A percentile compares a stretch with the other conserved stretches of the same genome.
These are phyloP conservation scores for Anolis sagrei DNA, from an alignment of 2,113 vertebrate species.

Conservation along the genomic window DNA sequence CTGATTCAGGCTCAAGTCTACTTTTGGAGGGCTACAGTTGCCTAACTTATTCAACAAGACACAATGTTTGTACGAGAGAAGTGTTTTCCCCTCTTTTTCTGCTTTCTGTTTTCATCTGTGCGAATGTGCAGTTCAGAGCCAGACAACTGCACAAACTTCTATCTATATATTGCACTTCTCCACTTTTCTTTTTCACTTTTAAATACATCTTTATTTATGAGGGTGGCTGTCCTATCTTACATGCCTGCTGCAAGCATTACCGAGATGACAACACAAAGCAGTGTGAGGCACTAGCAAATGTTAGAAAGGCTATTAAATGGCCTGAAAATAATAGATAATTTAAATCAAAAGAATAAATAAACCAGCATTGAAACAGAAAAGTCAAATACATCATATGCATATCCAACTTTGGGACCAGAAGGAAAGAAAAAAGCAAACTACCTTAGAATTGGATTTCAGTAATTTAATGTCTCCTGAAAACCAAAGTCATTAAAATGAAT, in stretches of 20 bases:
- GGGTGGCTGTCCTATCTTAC: not conserved
- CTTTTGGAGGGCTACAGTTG: too few species aligned
- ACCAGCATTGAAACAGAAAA: constrained; percentile 8
- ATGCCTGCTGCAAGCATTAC: not conserved
- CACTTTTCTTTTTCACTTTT: not conserved
- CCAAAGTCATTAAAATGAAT: not conserved
- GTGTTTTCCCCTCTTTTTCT: not conserved
- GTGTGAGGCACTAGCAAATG: not conserved
- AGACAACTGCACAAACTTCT: not conserved
- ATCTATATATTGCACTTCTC: not conserved
- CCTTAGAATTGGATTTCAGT: constrained; percentile 23
- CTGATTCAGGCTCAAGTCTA: too few species aligned
- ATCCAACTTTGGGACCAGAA: not conserved
- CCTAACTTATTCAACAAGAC: not conserved
- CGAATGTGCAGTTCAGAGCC: not conserved
- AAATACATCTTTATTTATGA: not conserved
- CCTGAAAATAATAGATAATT: too few species aligned
- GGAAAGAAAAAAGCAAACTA: not conserved
- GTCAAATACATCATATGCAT: not conserved
- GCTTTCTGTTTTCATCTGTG: not conserved
- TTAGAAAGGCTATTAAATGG: too few species aligned
- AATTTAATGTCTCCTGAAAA: not conserved
- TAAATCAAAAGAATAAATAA: not conserved
- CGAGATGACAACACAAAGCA: not conserved
- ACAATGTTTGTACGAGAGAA: not conserved